phyloP scores from a whole-genome alignment of 2,113 vertebrate species.

The Syngnathus scovelli region DNA sequence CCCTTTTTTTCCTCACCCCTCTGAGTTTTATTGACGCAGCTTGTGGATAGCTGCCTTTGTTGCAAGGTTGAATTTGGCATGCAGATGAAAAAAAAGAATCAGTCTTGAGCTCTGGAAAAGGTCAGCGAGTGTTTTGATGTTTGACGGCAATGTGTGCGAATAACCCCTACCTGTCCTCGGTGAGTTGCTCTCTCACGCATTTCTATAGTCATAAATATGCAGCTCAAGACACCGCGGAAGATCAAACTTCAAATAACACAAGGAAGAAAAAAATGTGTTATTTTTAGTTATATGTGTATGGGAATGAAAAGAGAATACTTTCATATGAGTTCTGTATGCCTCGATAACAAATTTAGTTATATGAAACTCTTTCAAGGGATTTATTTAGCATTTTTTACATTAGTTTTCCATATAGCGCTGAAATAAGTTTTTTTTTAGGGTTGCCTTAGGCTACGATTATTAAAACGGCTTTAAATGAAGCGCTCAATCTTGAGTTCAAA shows the following conservation, averaged over 20 bases:
- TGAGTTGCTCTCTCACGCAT: constrained; percentile 36
- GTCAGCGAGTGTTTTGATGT: constrained; percentile 50
- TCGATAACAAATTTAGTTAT: background rate
- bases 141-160: constrained; percentile 41
- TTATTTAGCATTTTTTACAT: no score
- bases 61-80: constrained; percentile 44
- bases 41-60: constrained; percentile 8
- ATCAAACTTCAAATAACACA: background rate
- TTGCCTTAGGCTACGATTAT: no score
- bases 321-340: no score
- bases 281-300: background rate
- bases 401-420: no score
- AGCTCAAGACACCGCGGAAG: constrained; percentile 5
- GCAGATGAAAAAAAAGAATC: constrained; percentile 28
- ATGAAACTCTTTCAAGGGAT: no score
- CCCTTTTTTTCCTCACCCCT: background rate
- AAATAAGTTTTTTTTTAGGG: no score
- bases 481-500: background rate
- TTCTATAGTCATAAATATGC: constrained; percentile 32
- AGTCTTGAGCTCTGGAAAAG: constrained; percentile 41
- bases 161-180: constrained; percentile 39
- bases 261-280: background rate
- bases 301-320: background rate
- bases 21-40: constrained; percentile 10
- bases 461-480: no score